phyloP scores from a whole-genome alignment of 2,113 vertebrate species.

The Dicrurus megarhynchus region DNA sequence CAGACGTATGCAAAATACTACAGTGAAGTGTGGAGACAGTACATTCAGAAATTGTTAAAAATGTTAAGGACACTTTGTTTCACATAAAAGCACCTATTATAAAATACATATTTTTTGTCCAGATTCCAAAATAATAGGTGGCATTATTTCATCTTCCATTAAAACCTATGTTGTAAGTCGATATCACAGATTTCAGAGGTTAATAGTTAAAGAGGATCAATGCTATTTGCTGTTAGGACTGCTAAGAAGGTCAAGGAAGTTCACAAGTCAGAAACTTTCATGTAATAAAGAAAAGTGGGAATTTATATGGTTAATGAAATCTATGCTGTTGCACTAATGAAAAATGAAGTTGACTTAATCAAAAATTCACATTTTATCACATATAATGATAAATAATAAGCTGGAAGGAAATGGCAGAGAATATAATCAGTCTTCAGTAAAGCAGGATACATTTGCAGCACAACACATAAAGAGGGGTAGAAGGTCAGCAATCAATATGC shows the following conservation, averaged over 20 bases:
- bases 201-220: not conserved
- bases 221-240: not conserved
- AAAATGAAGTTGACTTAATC: not conserved
- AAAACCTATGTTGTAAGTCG: not conserved
- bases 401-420: not conserved
- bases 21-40: not conserved
- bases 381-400: not conserved
- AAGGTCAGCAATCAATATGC: not conserved
- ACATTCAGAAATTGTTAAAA: not conserved
- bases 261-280: not conserved
- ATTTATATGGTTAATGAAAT: not conserved
- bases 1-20: not conserved
- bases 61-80: not conserved
- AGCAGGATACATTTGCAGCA: not conserved
- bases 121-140: not conserved
- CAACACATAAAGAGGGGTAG: not conserved
- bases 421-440: not conserved
- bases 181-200: not conserved
- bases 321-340: not conserved
- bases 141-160: not conserved
- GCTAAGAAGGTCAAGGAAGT: not conserved
- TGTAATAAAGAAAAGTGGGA: not conserved
- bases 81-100: not conserved
- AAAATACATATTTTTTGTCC: not conserved
- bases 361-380: not conserved